These are phyloP conservation scores for Oceanodroma tethys DNA, from an alignment of 2,113 vertebrate genomes.

Conservation along the genomic window DNA sequence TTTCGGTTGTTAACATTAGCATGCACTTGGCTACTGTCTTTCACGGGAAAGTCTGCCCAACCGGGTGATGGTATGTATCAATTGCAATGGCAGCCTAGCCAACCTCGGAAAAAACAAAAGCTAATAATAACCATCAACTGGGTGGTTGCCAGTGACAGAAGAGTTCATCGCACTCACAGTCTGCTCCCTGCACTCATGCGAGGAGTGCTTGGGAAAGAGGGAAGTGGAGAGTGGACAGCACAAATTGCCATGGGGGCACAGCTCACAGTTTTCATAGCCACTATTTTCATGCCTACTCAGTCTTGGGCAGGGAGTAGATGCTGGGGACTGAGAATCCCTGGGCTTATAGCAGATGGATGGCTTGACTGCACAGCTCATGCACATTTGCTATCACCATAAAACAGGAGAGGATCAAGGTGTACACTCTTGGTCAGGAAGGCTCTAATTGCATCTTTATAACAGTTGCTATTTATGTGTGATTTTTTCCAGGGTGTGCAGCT, in stretches of 20 bases:
- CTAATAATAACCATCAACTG: background rate
- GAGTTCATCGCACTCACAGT: background rate
- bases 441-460: background rate
- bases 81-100: background rate
- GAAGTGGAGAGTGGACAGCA: background rate
- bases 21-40: background rate
- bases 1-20: fast-evolving
- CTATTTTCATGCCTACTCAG: background rate
- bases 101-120: background rate
- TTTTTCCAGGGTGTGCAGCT: background rate
- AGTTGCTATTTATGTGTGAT: background rate
- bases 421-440: background rate
- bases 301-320: background rate
- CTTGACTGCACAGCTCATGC: background rate
- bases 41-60: background rate
- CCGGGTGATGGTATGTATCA: background rate
- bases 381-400: background rate
- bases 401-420: background rate
- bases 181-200: fast-evolving
- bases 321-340: background rate
- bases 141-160: background rate
- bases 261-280: background rate
- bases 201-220: background rate
- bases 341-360: background rate
- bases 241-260: background rate